Conservation (phyloP, 2,888 invertebrate genomes). For the Pegoplata infirma region DNA sequence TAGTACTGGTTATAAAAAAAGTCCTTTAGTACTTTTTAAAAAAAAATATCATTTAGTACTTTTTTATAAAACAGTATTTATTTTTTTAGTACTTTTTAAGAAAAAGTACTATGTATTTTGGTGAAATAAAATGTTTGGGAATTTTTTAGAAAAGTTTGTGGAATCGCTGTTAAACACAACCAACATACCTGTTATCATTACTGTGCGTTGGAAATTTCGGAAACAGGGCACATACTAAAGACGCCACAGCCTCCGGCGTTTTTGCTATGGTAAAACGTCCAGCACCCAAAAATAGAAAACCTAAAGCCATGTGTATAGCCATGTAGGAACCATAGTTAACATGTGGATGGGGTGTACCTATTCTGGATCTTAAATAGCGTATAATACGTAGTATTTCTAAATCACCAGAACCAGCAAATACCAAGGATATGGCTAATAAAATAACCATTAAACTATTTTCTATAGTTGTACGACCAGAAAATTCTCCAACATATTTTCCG, state of each 20-base stretch:
- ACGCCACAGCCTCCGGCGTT: slow-evolving; percentile 91
- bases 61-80: too few species aligned
- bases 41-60: too few species aligned
- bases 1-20: too few species aligned
- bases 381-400: slow-evolving; percentile 89
- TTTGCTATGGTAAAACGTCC: slow-evolving; percentile 92
- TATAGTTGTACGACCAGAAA: slow-evolving; percentile 93
- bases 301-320: slow-evolving; percentile 96
- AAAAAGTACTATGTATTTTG: too few species aligned
- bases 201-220: slow-evolving; percentile 98
- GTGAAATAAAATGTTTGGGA: too few species aligned
- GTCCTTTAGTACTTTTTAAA: too few species aligned
- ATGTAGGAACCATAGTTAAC: slow-evolving; percentile 95
- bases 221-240: slow-evolving; percentile 94
- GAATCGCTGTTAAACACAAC: neutral
- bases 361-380: slow-evolving; percentile 89
- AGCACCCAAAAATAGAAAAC: slow-evolving; percentile 95
- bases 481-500: slow-evolving; percentile 88
- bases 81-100: too few species aligned
- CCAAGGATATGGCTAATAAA: slow-evolving; percentile 84
- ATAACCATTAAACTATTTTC: slow-evolving; percentile 93
- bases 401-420: slow-evolving; percentile 98
- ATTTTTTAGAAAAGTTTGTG: too few species aligned
- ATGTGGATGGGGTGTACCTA: slow-evolving; percentile 84
- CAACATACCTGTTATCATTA: slow-evolving; percentile 91